Evolutionary conservation across 2,113 vertebrate genomes (phyloP).

Genomic region (Erythrolamprus reginae): DNA sequence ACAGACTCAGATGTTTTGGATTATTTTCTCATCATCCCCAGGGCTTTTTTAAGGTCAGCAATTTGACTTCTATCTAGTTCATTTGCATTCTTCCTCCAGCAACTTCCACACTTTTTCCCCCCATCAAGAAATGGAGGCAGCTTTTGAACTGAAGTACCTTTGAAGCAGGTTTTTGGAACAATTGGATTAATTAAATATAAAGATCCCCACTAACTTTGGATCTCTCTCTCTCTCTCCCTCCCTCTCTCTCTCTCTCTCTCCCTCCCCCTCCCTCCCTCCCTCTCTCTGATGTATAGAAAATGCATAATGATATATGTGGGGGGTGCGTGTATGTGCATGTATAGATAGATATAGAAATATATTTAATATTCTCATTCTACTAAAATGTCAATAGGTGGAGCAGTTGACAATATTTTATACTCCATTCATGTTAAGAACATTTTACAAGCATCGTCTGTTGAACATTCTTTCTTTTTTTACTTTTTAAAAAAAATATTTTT

Average conservation of each 20-base stretch:
- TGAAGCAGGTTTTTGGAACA: not conserved
- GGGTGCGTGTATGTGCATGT: not conserved
- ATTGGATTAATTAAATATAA: not conserved
- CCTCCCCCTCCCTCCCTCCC: too few relatives aligned
- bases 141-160: not conserved
- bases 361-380: conserved; percentile 29
- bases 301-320: not conserved
- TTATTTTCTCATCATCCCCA: not conserved
- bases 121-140: not conserved
- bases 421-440: not conserved
- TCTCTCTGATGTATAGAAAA: too few relatives aligned
- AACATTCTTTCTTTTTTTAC: not conserved
- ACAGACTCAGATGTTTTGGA: not conserved
- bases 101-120: not conserved
- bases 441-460: not conserved
- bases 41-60: not conserved
- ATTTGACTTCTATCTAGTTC: not conserved
- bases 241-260: too few relatives aligned
- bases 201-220: not conserved
- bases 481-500: not conserved
- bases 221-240: too few relatives aligned
- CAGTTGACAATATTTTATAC: conserved; percentile 53
- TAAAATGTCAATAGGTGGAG: conserved; percentile 60
- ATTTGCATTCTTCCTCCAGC: not conserved
- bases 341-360: not conserved